phyloP scores from a whole-genome alignment of 2,797 vertebrate species.

The Thalassophryne amazonica region DNA sequence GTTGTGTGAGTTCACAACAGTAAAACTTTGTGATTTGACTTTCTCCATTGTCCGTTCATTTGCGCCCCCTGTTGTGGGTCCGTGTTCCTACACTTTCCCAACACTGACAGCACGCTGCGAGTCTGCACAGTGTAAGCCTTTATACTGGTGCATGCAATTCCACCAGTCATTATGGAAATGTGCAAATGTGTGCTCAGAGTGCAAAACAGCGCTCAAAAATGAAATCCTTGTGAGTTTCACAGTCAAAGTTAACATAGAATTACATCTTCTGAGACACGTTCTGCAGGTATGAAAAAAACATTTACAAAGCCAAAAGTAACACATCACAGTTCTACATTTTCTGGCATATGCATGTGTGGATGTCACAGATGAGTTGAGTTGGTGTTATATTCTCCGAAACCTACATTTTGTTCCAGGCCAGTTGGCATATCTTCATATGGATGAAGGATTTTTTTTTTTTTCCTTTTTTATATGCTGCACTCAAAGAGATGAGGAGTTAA shows the following conservation, averaged over 20 bases:
- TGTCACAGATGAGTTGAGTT: constrained; percentile 22
- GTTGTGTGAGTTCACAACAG: no score
- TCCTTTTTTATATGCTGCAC: constrained; percentile 1
- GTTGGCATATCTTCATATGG: constrained; percentile 13
- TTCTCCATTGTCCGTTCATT: no score
- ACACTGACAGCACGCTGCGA: constrained; percentile 43
- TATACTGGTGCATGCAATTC: constrained; percentile 16
- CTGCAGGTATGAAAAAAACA: constrained; percentile 6
- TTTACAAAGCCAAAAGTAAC: not conserved
- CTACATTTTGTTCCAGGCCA: constrained; percentile 25
- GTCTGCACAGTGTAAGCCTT: constrained; percentile 23
- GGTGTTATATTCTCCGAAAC: constrained; percentile 21
- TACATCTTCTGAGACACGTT: not conserved
- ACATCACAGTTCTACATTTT: constrained; percentile 1
- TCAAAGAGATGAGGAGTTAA: constrained; percentile 12
- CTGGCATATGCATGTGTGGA: constrained; percentile 2
- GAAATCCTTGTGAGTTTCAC: constrained; percentile 20
- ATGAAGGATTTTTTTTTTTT: no score
- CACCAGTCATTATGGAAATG: constrained; percentile 37
- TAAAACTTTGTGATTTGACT: no score
- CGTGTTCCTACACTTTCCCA: no score
- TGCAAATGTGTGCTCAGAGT: constrained; percentile 14
- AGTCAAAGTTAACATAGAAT: constrained; percentile 24
- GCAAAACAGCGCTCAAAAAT: no score
- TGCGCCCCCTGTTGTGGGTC: no score